Base-by-base conservation (phyloP, 2,888 invertebrate species). In the Brenthis daphne region DNA sequence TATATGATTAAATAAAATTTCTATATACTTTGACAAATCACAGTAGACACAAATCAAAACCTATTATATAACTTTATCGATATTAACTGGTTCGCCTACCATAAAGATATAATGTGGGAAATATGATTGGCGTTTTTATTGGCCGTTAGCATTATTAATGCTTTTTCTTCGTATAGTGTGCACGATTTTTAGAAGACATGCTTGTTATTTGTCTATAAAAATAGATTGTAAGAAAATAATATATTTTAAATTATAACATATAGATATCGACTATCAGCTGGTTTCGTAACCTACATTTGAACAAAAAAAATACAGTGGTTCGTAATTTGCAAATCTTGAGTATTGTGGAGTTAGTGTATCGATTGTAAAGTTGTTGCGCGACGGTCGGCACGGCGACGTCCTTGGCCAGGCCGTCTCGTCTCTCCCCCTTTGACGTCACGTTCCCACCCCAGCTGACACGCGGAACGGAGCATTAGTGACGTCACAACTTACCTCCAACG, bases 331-430 rank as follows among this genome's bases (percentile, higher is more conserved):
- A 73, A 68, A 69, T 67, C 64, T 43, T 64, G 51, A 67, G 60
- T 71, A 47, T 69, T 57, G 64, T 68, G 55, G 51, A 73, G 73
- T 69, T 57, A 57, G 68, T 56, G 64, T 90, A 92, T 92, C 85
- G 92, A 92, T 92, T 89, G 80, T 77, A 79, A 73, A 83, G 85
- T 83, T 90, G 90, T 90, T 86, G 86, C 89, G 88, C 85, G 86
- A 79, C 86, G 82, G 91, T 90, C 90, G 91, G 89, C 91, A 85
- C 81, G 90, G 90, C 85, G 90, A 91, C 90, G 92, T 86, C 92
- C 92, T 92, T 92, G 92, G 90, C 88, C 85, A 84, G 81, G 84
- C 84, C 74, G 81, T 76, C 85, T 86, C 86, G 87, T 84, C 82
- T 76, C 78, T 79, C 80, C 82, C 82, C 77, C 80, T 78, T 76